These are phyloP conservation scores for Bradypodion pumilum DNA, from an alignment of 2,797 vertebrate species.

Conservation along the genomic window DNA sequence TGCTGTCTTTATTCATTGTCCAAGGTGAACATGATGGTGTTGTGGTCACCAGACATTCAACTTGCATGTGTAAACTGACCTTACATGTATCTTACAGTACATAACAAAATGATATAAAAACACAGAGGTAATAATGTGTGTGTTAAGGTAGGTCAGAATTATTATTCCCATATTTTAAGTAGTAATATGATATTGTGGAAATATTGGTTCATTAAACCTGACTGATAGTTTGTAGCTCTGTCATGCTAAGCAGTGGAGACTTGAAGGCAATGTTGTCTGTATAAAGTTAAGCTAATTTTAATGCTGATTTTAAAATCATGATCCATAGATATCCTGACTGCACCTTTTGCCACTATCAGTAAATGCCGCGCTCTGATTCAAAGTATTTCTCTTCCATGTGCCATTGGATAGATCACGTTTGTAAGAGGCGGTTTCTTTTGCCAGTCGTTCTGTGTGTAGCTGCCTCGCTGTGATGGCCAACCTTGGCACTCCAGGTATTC, in stretches of 20 bases:
- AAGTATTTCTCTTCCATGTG: not conserved
- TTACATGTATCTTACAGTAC: not conserved
- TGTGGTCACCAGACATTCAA: not conserved
- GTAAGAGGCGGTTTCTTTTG: not conserved
- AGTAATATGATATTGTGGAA: not conserved
- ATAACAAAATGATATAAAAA: not conserved
- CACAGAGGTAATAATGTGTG: not conserved
- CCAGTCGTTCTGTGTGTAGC: not conserved
- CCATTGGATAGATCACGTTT: not conserved
- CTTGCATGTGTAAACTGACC: not conserved
- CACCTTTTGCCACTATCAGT: too few species aligned
- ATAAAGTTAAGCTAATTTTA: too few species aligned
- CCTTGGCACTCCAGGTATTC: too few species aligned
- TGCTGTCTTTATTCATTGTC: not conserved
- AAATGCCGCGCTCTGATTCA: too few species aligned
- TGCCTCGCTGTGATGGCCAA: too few species aligned
- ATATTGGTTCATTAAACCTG: not conserved
- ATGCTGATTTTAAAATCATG: too few species aligned
- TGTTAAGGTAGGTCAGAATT: not conserved
- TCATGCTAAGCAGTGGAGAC: too few species aligned
- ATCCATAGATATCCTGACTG: too few species aligned
- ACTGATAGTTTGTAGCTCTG: not conserved
- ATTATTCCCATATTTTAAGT: slow-evolving; percentile 4
- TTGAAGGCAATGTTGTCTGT: too few species aligned
- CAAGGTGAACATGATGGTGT: not conserved